Evolutionary conservation across 2,113 vertebrate species (phyloP), one percentile per base, ranked within the genome.

Genomic region (Mormyrus iriodes): DNA sequence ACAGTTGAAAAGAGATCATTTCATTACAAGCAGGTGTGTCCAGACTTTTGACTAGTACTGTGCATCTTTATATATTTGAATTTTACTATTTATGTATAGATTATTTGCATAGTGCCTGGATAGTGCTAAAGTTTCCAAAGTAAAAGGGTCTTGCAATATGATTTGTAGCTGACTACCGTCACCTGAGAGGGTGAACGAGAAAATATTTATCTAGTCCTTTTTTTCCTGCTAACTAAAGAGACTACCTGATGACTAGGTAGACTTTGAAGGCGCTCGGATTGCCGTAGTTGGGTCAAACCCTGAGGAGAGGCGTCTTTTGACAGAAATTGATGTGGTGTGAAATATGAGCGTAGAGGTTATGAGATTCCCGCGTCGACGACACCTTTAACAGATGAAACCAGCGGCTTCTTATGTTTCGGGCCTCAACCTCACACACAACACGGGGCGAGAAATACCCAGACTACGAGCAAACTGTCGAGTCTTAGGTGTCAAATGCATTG

Each of bases 151-250:
- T 42, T 51, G 48, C 44, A 48, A n/a, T 49, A 27, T 49, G 24
- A 24, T 51, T 24, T 48, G 49, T 31, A 35, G 42, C 13, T 46
- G 90, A 93, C 90, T 93, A 91, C 19, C 39, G 88, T 31, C 69
- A 19, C 48, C 48, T 55, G 31, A 88, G 69, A 52, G 39, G 83
- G 39, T 55, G 39, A 88, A 39, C 3, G 91, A 90, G 93, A 24
- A 90, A 86, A 93, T 94, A 94, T 94, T 95, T 94, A 79, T 90
- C 92, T 91, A 83, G 90, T 91, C 90, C 90, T 92, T 91, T 90
- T 94, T 94, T 94, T 93, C 13, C 61, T 92, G 93, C 90, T 91
- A 92, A 93, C 93, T 92, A 89, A 89, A 88, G 52, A 91, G 89
- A 91, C 90, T 89, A 91, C 91, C 58, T 89, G 48, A 89, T 91